phyloP scores from a whole-genome alignment of 2,113 vertebrate species.

The Urocynchramus pylzowi region DNA sequence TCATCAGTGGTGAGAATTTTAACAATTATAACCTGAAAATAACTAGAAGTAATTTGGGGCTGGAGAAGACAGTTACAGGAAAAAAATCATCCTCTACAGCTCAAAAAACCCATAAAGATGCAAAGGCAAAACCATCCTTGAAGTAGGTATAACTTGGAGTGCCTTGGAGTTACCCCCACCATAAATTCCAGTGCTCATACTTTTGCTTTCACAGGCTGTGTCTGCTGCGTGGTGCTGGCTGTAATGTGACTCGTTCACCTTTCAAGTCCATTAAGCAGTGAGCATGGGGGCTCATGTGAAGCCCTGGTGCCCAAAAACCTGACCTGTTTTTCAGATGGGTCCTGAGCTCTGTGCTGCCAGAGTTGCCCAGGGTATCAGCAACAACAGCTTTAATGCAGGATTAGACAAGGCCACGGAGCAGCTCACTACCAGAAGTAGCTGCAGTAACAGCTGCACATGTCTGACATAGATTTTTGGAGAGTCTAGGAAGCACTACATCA shows the following conservation, averaged over 20 bases:
- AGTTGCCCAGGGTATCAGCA: neutral
- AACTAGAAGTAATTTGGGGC: neutral
- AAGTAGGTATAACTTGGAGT: neutral
- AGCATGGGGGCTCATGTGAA: neutral
- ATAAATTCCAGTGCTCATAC: neutral
- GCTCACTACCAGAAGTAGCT: neutral
- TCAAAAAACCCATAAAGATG: neutral
- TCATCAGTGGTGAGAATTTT: neutral
- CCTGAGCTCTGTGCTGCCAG: neutral
- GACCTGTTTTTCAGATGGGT: neutral
- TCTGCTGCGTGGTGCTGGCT: neutral
- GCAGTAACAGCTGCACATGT: neutral
- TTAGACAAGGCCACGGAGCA: neutral
- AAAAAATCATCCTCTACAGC: neutral
- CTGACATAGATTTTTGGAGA: neutral
- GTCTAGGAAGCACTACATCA: neutral
- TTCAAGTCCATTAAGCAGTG: neutral
- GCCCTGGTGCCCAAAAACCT: neutral
- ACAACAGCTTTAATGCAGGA: neutral
- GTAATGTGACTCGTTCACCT: neutral
- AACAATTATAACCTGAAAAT: neutral
- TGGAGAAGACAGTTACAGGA: neutral
- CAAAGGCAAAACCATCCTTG: neutral
- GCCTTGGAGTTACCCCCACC: neutral
- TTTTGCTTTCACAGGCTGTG: neutral